phyloP scores from a whole-genome alignment of 1,140 invertebrate species.

The Sycobia sp. region DNA sequence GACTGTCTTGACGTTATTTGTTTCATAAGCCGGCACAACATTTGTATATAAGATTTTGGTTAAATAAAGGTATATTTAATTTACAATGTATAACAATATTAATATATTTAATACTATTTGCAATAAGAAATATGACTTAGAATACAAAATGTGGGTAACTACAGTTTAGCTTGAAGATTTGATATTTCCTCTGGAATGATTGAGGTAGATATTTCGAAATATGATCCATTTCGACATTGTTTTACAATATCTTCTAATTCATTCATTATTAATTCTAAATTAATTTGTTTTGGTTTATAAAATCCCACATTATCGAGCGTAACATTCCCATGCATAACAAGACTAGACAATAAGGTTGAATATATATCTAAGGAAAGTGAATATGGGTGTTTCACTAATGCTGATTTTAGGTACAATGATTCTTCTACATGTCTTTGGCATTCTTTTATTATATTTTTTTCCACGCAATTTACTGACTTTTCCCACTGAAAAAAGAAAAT shows the following conservation, averaged over 20 bases:
- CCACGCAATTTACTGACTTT: conserved; percentile 36
- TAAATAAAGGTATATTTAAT: no score
- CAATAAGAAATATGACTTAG: conserved; percentile 26
- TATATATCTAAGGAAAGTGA: conserved; percentile 55
- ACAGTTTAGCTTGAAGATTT: conserved; percentile 54
- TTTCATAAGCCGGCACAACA: no score
- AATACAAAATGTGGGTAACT: conserved; percentile 37
- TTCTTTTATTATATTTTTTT: conserved; percentile 48
- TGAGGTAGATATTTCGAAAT: conserved; percentile 41
- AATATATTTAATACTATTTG: conserved; percentile 25
- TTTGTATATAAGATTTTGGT: no score
- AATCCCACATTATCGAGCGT: conserved; percentile 32
- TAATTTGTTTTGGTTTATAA: conserved; percentile 44
- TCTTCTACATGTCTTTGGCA: conserved; percentile 51
- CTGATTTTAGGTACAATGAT: conserved; percentile 41
- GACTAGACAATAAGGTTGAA: conserved; percentile 47
- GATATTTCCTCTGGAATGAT: conserved; percentile 37
- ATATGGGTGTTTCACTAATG: conserved; percentile 51
- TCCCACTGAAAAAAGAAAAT: conserved; percentile 49
- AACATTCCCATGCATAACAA: conserved; percentile 44
- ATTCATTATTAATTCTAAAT: conserved; percentile 38
- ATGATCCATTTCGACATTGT: conserved; percentile 42
- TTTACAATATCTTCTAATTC: conserved; percentile 47
- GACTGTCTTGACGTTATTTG: no score
- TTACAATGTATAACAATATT: no score